Conservation (phyloP, 2,888 invertebrate genomes). For the Diarsia brunnea region DNA sequence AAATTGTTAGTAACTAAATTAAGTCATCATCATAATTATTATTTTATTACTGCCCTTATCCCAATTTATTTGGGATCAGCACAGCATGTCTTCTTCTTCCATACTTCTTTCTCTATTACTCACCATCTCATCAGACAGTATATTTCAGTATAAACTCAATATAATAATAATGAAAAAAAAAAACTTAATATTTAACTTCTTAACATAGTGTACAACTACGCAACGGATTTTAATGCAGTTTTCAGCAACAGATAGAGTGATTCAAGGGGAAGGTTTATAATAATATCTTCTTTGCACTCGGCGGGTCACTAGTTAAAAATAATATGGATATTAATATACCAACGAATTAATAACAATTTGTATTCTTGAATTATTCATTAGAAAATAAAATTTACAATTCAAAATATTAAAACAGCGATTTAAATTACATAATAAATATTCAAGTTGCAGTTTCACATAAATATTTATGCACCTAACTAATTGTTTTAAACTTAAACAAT, state of each 20-base stretch:
- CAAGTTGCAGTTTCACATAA: neutral
- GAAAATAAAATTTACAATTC: neutral
- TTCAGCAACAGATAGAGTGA: too few relatives aligned
- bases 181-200: too few relatives aligned
- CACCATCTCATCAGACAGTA: neutral
- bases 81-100: neutral
- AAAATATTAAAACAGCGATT: neutral
- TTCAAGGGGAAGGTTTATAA: too few relatives aligned
- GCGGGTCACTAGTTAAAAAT: neutral
- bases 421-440: neutral
- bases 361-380: neutral
- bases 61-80: neutral
- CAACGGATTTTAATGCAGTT: too few relatives aligned
- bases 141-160: too few relatives aligned
- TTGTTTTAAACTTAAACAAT: neutral
- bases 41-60: neutral
- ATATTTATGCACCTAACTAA: neutral
- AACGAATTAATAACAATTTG: neutral
- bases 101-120: neutral
- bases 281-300: too few relatives aligned
- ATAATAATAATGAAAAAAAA: too few relatives aligned
- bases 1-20: neutral
- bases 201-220: too few relatives aligned
- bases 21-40: neutral
- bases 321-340: too few relatives aligned